Evolutionary conservation across 2,888 invertebrate species (phyloP).

Genomic region (Drosophila anceps): DNA sequence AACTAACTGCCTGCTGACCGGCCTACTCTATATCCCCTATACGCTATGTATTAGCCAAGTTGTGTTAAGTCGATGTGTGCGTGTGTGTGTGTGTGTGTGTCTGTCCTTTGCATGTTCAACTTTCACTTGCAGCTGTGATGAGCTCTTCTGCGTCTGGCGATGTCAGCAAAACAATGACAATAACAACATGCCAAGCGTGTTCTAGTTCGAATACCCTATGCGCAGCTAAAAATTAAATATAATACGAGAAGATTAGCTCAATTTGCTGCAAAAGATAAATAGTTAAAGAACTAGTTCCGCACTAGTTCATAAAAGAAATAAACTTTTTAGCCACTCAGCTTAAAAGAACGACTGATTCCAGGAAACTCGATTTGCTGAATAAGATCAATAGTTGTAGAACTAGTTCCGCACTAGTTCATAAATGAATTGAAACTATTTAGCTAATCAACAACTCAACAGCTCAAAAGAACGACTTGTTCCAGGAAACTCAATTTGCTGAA

Average conservation of each 20-base stretch:
- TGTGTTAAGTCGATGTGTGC: conserved; percentile 8
- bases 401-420: background rate
- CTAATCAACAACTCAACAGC: too few species aligned
- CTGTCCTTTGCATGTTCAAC: conserved; percentile 66
- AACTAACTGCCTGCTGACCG: conserved; percentile 19
- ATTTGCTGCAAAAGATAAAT: too few species aligned
- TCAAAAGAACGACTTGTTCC: too few species aligned
- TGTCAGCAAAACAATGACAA: conserved; percentile 48
- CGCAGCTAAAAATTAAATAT: background rate
- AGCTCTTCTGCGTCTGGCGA: conserved; percentile 57
- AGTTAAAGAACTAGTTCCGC: too few species aligned
- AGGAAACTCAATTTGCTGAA: too few species aligned
- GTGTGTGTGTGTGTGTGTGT: conserved; percentile 24
- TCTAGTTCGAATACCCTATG: conserved; percentile 4
- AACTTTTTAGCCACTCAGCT: too few species aligned
- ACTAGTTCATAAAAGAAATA: too few species aligned
- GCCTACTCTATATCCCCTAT: conserved; percentile 1
- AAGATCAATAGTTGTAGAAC: background rate
- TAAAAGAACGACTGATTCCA: too few species aligned
- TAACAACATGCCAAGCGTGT: conserved; percentile 9
- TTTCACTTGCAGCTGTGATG: conserved; percentile 79
- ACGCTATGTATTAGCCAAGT: conserved; percentile 45
- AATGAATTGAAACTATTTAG: too few species aligned
- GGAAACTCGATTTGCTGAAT: too few species aligned
- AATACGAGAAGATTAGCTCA: background rate